Evolutionary conservation across 2,797 vertebrate species (phyloP).

Genomic region (Enteromius mattozi): DNA sequence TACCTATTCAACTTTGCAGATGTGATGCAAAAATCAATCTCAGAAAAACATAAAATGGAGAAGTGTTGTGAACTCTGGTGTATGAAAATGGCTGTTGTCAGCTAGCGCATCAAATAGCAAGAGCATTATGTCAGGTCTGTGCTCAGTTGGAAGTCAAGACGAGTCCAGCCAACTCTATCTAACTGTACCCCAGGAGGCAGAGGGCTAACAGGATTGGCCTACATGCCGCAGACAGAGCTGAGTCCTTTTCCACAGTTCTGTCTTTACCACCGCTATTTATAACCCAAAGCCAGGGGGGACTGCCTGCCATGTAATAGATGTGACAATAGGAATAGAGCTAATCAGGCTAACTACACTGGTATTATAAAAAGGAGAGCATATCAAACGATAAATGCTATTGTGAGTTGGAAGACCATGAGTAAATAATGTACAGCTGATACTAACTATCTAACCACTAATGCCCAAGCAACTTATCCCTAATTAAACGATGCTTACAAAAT

Average conservation of each 20-base stretch:
- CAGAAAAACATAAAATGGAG: background rate
- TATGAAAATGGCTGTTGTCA: background rate
- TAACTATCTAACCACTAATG: background rate
- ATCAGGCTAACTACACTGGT: constrained; percentile 19
- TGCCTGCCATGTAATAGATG: constrained; percentile 46
- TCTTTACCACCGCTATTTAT: constrained; percentile 72
- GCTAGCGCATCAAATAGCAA: background rate
- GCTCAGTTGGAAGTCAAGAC: constrained; percentile 40
- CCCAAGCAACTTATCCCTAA: background rate
- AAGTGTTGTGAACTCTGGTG: background rate
- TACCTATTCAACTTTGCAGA: background rate
- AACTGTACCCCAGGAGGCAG: constrained; percentile 37
- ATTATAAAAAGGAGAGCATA: background rate
- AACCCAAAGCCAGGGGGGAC: constrained; percentile 68
- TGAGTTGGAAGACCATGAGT: background rate
- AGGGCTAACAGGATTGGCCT: constrained; percentile 69
- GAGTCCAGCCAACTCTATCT: constrained; percentile 44
- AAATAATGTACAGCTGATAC: background rate
- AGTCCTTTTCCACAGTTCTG: constrained; percentile 51
- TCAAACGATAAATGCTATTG: background rate
- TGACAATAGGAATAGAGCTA: constrained; percentile 38
- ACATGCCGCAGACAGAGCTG: constrained; percentile 70
- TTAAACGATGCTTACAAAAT: constrained; percentile 5
- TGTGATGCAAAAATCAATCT: background rate
- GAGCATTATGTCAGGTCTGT: background rate